These are phyloP conservation scores for Scaptomyza pallida DNA, from an alignment of 1,140 invertebrate genomes.

Conservation along the genomic window DNA sequence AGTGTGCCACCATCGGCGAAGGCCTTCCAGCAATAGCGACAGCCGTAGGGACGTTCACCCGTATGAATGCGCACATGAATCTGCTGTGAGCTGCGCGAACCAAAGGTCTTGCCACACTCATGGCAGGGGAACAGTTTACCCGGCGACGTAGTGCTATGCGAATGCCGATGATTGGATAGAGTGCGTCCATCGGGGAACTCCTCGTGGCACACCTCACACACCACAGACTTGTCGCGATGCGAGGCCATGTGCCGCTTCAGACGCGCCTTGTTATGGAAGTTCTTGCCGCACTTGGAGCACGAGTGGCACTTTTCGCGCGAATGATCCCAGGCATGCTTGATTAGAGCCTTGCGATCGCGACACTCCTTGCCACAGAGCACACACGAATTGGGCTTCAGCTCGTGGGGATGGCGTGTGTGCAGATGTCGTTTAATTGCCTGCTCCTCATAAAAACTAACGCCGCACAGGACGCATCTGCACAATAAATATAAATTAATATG, in stretches of 20 bases:
- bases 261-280: slow-evolving; percentile 89
- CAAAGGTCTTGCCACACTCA: slow-evolving; percentile 93
- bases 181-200: slow-evolving; percentile 89
- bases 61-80: slow-evolving; percentile 96
- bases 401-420: slow-evolving; percentile 66
- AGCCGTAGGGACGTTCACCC: slow-evolving; percentile 92
- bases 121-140: slow-evolving; percentile 92
- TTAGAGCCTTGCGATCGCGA: slow-evolving; percentile 88
- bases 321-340: slow-evolving; percentile 88
- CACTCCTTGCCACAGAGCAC: slow-evolving; percentile 89
- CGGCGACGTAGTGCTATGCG: slow-evolving; percentile 86
- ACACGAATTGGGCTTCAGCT: slow-evolving; percentile 84
- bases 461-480: slow-evolving; percentile 79
- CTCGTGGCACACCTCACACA: slow-evolving; percentile 89
- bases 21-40: slow-evolving; percentile 98
- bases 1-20: slow-evolving; percentile 99
- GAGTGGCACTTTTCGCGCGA: slow-evolving; percentile 86
- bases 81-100: slow-evolving; percentile 94
- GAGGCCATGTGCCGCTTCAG: slow-evolving; percentile 88
- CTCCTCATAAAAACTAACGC: slow-evolving; percentile 80
- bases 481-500: neutral
- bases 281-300: slow-evolving; percentile 88
- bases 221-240: slow-evolving; percentile 88
- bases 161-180: slow-evolving; percentile 89
- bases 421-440: slow-evolving; percentile 77